A percentile compares a stretch with the other conserved stretches of the same genome.
Conservation (phyloP, 2,888 invertebrate species). For the Callinectes sapidus region DNA sequence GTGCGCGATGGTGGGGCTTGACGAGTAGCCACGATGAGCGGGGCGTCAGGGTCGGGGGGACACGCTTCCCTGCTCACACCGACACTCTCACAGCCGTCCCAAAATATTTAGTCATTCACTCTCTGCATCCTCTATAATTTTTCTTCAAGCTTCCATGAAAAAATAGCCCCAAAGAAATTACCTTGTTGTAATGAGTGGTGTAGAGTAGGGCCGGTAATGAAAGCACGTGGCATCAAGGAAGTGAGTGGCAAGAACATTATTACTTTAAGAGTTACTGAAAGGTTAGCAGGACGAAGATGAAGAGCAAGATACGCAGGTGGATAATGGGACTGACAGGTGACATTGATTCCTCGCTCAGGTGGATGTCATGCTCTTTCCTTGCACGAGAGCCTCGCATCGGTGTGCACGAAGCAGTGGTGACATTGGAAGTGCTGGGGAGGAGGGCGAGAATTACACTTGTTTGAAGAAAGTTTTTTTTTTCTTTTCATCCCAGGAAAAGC, state of each 20-base stretch:
- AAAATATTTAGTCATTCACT: conserved; percentile 2
- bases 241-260: neutral
- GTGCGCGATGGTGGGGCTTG: conserved; percentile 33
- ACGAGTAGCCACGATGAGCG: conserved; percentile 38
- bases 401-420: neutral
- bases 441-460: neutral
- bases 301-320: neutral
- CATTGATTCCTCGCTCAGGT: neutral
- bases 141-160: neutral
- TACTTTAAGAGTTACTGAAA: neutral
- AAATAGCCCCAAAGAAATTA: neutral
- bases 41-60: conserved; percentile 30
- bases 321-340: neutral
- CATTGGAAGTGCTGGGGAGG: neutral
- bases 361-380: neutral
- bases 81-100: neutral
- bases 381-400: neutral
- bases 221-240: neutral
- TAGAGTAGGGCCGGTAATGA: neutral
- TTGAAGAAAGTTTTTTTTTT: neutral
- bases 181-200: neutral
- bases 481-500: neutral
- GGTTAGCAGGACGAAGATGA: neutral
- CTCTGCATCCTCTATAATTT: neutral
- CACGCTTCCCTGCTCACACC: conserved; percentile 39